Evolutionary conservation across 1,140 invertebrate genomes (phyloP), one percentile per base, ranked within the genome.

Genomic region (Drosophila ananassae): DNA sequence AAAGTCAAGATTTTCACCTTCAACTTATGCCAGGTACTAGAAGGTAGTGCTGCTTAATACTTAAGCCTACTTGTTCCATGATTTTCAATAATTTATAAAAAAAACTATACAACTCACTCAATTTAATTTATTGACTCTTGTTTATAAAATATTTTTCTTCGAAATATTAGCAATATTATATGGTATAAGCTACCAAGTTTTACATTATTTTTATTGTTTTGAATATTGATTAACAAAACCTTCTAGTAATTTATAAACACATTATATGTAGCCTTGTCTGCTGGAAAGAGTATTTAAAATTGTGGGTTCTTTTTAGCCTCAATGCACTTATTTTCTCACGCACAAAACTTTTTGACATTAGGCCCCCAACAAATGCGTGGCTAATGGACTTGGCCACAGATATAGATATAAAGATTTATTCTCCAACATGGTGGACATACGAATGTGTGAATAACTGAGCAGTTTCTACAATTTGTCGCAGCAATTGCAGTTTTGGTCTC

Each of bases 391-490:
- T 53, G 53, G 32, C 37, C 10, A 48, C 37, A 56, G 71, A 75
- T 54, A 75, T 67, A 76, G 53, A 75, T 74, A 74, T 74, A 39
- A 39, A 55, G 66, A 68, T 67, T 67, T 67, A 67, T 67, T 17
- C 47, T 32, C 47, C 34, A 46, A 52, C 47, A 4, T 12, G 34
- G 63, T 28, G 32, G 50, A 62, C 57, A 54, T 39, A 46, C 32
- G 37, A 52, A 34, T 56, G 50, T 67, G 72, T 34, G 48, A 62
- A 63, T 57, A 52, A 47, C 21, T 55, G 72, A 17, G 50, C 56
- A 55, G 32, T 67, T 53, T 76, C 46, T 76, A 59, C 73, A 76
- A 76, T 76, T 76, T 76, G 73, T 76, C 73, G 55, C 44, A 32
- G 47, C 32, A 52, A 39, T 56, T 46, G 66, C 57, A 52, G 63